These are phyloP conservation scores for Phengaris alcon DNA, from an alignment of 2,888 invertebrate genomes.

Conservation along the genomic window DNA sequence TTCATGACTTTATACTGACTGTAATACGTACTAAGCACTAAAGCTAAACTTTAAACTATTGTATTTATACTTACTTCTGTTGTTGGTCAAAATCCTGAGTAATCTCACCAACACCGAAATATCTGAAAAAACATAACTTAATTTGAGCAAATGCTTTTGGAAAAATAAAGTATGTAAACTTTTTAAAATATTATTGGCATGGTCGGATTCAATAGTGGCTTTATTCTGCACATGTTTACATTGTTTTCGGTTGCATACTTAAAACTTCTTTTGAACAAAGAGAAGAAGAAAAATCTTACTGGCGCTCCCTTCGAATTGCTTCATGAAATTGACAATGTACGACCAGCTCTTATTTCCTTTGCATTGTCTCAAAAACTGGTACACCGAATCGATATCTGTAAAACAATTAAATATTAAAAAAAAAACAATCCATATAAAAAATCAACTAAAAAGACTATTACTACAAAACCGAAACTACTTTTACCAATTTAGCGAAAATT, in stretches of 20 bases:
- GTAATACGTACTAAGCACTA: too few species aligned
- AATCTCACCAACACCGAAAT: slow-evolving; percentile 46
- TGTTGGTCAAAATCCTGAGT: slow-evolving; percentile 49
- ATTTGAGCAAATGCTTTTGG: not conserved
- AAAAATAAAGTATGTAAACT: not conserved
- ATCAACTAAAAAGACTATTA: not conserved
- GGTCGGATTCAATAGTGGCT: too few species aligned
- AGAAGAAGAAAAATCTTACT: slow-evolving; percentile 45
- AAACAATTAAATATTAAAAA: not conserved
- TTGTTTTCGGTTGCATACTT: too few species aligned
- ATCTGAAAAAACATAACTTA: slow-evolving; percentile 44
- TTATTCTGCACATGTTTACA: too few species aligned
- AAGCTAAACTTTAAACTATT: not conserved
- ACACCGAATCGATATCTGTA: slow-evolving; percentile 28
- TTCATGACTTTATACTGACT: too few species aligned
- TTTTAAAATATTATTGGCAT: too few species aligned
- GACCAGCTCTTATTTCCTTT: slow-evolving; percentile 28
- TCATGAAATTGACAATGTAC: slow-evolving; percentile 43
- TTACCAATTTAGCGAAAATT: too few species aligned
- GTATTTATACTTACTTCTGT: slow-evolving; percentile 46
- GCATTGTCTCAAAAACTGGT: slow-evolving; percentile 30
- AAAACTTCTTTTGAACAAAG: too few species aligned
- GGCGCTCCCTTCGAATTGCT: slow-evolving; percentile 46
- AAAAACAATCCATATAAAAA: not conserved
- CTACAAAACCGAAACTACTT: too few species aligned